Percentiles rank a stretch among this genome's conserved stretches.
Conservation (phyloP, 2,888 invertebrate genomes). For the Napeogenes sylphis region DNA sequence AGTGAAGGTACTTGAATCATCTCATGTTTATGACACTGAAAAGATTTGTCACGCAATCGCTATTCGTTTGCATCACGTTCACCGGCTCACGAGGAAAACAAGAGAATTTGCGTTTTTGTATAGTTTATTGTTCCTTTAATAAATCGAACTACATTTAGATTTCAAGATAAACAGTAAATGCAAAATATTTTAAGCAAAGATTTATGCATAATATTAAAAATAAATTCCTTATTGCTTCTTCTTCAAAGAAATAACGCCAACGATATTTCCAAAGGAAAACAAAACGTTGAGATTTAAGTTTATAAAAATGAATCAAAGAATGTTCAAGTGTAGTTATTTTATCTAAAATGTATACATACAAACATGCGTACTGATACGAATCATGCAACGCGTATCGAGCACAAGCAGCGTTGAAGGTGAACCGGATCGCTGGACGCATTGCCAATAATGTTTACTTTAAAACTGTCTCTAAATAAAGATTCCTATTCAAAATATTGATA, state of each 20-base stretch:
- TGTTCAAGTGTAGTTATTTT: not conserved
- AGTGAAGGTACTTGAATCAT: constrained; percentile 44
- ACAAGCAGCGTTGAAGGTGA: constrained; percentile 20
- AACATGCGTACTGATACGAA: not conserved
- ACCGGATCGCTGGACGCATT: constrained; percentile 19
- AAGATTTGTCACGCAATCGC: constrained; percentile 29
- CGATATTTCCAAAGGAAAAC: too few relatives aligned
- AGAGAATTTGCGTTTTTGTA: constrained; percentile 20
- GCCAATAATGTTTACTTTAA: constrained; percentile 20
- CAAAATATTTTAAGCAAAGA: too few relatives aligned
- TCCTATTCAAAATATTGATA: too few relatives aligned
- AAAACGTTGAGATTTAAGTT: too few relatives aligned
- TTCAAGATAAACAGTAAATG: too few relatives aligned
- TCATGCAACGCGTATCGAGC: not conserved
- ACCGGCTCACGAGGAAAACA: constrained; percentile 24
- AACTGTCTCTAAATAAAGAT: constrained; percentile 1
- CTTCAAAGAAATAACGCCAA: too few relatives aligned
- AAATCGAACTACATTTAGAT: too few relatives aligned
- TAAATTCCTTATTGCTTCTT: too few relatives aligned
- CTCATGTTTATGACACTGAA: constrained; percentile 20
- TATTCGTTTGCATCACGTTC: not conserved
- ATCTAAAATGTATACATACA: not conserved
- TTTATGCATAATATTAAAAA: too few relatives aligned
- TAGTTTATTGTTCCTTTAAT: constrained; percentile 18
- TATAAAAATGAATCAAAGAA: too few relatives aligned